Base-by-base conservation (phyloP, 2,113 vertebrate species). In the Chamaetylas fuelleborni region DNA sequence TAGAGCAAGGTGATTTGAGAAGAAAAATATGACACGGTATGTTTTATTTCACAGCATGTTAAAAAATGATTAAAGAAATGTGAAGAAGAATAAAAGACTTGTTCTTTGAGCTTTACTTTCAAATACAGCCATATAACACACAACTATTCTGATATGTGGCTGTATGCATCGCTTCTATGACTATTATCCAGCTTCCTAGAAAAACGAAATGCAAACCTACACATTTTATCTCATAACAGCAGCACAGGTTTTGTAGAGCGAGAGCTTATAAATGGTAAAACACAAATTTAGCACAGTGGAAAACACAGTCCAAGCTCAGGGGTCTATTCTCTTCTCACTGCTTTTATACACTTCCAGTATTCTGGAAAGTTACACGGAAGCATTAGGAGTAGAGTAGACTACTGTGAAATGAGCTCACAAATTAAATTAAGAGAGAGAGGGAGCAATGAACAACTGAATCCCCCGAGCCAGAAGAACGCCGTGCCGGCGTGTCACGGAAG, bases 1-100 rank as follows among this genome's bases (percentile, higher is more conserved):
- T 50, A 70, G n/a, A 91, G 36, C 33, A 88, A 51, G 20, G 38
- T 64, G 79, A 79, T 79, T 90, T 65, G 71, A 88, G 66, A 91
- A 79, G 77, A 83, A 91, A 91, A 93, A 81, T 61, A 71, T 69
- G 48, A 88, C 57, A 79, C 29, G 13, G 56, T 79, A 61, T 72
- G 56, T 88, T 96, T 88, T 96, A 96, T 47, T 74, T 88, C 93
- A 87, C 92, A 93, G 90, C 82, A 85, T 60, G 88, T 23, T 69
- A 95, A 90, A 93, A 96, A 95, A 96, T 91, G 77, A 96, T 93
- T 94, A 94, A 93, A 96, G 92, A 77, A 86, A 93, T 19, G 9
- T n/a, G 76, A 92, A 92, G 81, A 92, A 71, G 53, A 73, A 81
- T 38, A 53, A 76, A 84, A 91, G 64, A 85, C 45, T 92, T 58